phyloP scores from a whole-genome alignment of 2,113 vertebrate species.

The Nesogale talazaci region DNA sequence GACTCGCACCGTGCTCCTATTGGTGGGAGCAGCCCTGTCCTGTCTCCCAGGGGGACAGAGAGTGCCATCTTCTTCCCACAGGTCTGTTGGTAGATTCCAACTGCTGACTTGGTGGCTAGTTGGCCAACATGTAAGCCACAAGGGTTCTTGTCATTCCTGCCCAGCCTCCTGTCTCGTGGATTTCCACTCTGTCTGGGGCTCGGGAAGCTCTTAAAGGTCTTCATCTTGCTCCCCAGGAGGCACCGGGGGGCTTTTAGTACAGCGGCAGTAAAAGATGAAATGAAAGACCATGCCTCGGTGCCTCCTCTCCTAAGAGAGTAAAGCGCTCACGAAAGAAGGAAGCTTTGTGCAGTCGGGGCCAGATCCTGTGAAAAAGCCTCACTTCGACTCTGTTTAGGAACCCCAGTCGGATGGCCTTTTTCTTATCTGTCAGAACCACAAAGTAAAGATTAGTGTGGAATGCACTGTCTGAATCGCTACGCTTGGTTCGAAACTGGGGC shows the following conservation, averaged over 20 bases:
- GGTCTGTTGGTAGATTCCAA: no score
- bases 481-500: background rate
- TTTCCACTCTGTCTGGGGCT: no score
- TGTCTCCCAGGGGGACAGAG: no score
- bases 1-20: no score
- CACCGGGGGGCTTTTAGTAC: background rate
- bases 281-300: background rate
- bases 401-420: background rate
- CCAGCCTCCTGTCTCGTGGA: no score
- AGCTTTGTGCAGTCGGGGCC: background rate
- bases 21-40: no score
- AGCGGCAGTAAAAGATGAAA: background rate
- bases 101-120: no score
- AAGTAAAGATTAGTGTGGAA: slow-evolving; percentile 65
- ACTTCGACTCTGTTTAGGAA: background rate
- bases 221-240: no score
- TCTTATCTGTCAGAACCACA: slow-evolving; percentile 25
- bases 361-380: background rate
- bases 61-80: no score
- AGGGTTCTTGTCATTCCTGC: no score
- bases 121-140: no score
- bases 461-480: slow-evolving; percentile 20
- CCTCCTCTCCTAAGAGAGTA: background rate
- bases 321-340: background rate
- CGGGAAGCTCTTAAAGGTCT: no score